These are phyloP conservation scores for Epizoanthus fatuus DNA, from an alignment of 92 coral and sea anemone species.

Conservation along the genomic window DNA sequence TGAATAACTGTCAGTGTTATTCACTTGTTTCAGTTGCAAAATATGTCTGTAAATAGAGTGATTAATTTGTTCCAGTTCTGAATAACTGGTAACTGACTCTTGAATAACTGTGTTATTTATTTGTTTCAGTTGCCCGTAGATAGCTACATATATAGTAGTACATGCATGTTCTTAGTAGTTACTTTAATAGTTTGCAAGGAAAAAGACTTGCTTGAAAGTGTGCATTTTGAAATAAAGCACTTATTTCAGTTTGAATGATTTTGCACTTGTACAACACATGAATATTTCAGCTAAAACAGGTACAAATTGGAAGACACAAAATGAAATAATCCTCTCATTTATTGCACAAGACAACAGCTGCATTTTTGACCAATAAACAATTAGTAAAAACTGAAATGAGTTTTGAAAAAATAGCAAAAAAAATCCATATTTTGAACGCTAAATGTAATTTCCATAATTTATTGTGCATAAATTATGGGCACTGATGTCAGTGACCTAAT, in stretches of 20 bases:
- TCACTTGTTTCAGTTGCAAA: conserved; percentile 44
- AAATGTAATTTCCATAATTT: conserved; percentile 29
- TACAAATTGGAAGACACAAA: conserved; percentile 26
- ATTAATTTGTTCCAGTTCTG: conserved; percentile 40
- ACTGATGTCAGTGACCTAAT: too few species aligned
- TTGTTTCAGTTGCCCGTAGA: conserved; percentile 20
- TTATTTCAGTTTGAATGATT: conserved; percentile 22
- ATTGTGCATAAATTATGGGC: conserved; percentile 10
- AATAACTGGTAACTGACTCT: conserved; percentile 13
- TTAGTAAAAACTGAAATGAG: conserved; percentile 31
- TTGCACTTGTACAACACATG: conserved; percentile 29
- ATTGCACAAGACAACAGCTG: conserved; percentile 15
- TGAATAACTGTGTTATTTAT: background rate
- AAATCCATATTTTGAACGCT: conserved; percentile 21
- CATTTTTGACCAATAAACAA: conserved; percentile 3
- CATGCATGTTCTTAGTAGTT: conserved; percentile 43
- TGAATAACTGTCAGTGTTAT: conserved; percentile 36
- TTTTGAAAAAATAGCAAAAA: conserved; percentile 9
- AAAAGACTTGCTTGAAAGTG: conserved; percentile 43
- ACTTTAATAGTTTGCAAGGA: conserved; percentile 27
- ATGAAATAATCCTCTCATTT: conserved; percentile 15
- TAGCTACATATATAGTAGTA: conserved; percentile 28
- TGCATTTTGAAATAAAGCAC: conserved; percentile 35
- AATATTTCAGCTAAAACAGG: conserved; percentile 39
- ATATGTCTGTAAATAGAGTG: conserved; percentile 30